phyloP scores from a whole-genome alignment of 2,797 vertebrate genomes.

The Decapterus maruadsi region DNA sequence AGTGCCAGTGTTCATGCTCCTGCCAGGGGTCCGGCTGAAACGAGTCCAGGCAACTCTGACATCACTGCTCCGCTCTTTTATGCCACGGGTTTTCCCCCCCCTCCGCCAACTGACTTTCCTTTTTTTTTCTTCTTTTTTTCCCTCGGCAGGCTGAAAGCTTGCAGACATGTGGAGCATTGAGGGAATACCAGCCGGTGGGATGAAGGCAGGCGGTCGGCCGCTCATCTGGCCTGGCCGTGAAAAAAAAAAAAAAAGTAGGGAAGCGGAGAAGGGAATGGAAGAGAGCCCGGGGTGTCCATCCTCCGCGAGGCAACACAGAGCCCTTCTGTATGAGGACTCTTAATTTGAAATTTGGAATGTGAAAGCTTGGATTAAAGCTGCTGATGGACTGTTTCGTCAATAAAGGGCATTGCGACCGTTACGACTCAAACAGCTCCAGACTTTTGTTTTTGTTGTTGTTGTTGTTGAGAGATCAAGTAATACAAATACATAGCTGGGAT shows the following conservation, averaged over 20 bases:
- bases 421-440: background rate
- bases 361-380: background rate
- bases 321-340: constrained; percentile 38
- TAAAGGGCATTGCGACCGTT: background rate
- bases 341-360: constrained; percentile 6
- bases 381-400: background rate
- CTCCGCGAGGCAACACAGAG: constrained; percentile 49
- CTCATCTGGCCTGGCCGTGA: constrained; percentile 62
- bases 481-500: no score
- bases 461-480: no score
- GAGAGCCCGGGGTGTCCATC: constrained; percentile 57
- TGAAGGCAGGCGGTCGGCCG: constrained; percentile 54
- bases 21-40: constrained; percentile 71
- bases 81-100: constrained; percentile 31
- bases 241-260: constrained; percentile 33
- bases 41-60: constrained; percentile 75
- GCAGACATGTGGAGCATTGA: constrained; percentile 62
- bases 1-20: constrained; percentile 33
- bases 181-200: constrained; percentile 63
- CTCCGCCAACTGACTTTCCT: constrained; percentile 17
- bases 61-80: constrained; percentile 70
- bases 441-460: background rate
- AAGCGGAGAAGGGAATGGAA: constrained; percentile 53
- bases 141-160: constrained; percentile 47
- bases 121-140: constrained; percentile 3